These are phyloP conservation scores for Phaedon cochleariae DNA, from an alignment of 2,888 invertebrate genomes.

Conservation along the genomic window DNA sequence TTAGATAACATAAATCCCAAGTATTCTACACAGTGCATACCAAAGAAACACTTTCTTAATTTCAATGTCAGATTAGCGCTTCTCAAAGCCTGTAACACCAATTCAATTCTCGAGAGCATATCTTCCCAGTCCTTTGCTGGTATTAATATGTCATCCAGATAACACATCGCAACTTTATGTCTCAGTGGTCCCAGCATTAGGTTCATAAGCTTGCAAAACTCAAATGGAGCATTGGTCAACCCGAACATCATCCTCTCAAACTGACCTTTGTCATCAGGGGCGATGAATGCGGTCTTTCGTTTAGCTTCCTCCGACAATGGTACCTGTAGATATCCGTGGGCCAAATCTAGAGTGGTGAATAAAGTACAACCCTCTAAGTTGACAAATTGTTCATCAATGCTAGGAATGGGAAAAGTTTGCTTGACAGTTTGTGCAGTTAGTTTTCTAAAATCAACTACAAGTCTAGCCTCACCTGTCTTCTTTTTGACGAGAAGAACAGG, in stretches of 20 bases:
- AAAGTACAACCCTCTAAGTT: background rate
- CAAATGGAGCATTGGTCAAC: conserved; percentile 27
- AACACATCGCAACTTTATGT: too few species aligned
- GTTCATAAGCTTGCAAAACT: background rate
- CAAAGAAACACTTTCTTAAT: too few species aligned
- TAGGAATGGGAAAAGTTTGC: background rate
- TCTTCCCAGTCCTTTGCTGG: too few species aligned
- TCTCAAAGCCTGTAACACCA: too few species aligned
- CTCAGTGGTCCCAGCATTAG: too few species aligned
- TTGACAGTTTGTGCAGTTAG: background rate
- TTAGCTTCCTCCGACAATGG: background rate
- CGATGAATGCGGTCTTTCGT: conserved; percentile 13
- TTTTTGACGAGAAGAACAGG: background rate
- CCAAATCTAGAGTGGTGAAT: background rate
- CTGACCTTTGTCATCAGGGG: conserved; percentile 21
- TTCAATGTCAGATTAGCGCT: too few species aligned
- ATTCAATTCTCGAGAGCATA: too few species aligned
- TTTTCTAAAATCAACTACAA: background rate
- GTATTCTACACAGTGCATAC: too few species aligned
- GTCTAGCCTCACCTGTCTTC: background rate
- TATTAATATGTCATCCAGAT: too few species aligned
- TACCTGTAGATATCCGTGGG: background rate
- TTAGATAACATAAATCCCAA: too few species aligned
- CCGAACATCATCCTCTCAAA: conserved; percentile 32
- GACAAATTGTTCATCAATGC: background rate